Percentiles rank a stretch among this genome's conserved stretches.
Evolutionary conservation across 2,113 vertebrate species (phyloP).

Genomic region (Tyto alba): DNA sequence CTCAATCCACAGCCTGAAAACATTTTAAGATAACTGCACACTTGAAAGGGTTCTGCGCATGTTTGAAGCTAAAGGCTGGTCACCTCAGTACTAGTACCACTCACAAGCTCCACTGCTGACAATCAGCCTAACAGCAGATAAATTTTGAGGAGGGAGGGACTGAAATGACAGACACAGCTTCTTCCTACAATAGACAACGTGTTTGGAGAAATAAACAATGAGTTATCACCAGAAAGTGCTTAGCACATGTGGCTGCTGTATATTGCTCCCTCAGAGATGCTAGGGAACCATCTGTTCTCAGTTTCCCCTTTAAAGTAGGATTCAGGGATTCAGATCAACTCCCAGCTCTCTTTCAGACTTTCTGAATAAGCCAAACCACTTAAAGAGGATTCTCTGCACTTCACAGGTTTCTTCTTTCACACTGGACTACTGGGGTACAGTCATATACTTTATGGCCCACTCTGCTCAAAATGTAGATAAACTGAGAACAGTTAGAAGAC

Average conservation of each 20-base stretch:
- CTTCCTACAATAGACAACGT: neutral
- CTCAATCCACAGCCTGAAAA: neutral
- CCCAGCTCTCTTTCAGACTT: neutral
- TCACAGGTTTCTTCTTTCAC: neutral
- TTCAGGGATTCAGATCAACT: neutral
- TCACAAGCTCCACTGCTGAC: neutral
- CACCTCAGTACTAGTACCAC: neutral
- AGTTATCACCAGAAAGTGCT: neutral
- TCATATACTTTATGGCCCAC: neutral
- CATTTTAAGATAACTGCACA: neutral
- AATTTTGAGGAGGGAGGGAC: neutral
- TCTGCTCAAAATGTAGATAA: neutral
- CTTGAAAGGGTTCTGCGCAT: neutral
- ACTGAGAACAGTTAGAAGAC: neutral
- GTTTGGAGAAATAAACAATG: neutral
- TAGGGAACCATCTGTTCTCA: neutral
- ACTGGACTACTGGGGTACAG: neutral
- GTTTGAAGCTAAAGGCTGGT: neutral
- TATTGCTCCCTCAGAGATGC: neutral
- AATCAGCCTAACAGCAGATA: neutral
- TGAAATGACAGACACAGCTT: neutral
- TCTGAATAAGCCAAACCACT: neutral
- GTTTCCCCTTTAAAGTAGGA: neutral
- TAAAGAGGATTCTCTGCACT: neutral
- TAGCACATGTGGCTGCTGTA: neutral